Evolutionary conservation across 2,113 vertebrate species (phyloP).

Genomic region (Lichenostomus cassidix): DNA sequence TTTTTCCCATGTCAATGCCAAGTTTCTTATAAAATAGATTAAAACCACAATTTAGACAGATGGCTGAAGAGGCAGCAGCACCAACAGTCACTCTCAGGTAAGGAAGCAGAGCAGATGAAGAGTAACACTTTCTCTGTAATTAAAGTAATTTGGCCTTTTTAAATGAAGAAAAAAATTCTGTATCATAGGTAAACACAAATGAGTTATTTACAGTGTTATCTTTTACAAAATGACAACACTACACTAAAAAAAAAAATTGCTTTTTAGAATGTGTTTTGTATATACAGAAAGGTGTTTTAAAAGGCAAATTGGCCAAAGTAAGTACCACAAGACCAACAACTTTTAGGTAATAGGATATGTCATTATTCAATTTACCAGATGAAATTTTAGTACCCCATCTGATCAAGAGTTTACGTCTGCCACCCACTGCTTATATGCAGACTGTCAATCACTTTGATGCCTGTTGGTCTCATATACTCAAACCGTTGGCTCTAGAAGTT

Average conservation of each 20-base stretch:
- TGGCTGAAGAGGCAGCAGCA: not conserved
- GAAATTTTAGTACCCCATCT: not conserved
- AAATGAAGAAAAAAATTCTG: not conserved
- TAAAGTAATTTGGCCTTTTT: not conserved
- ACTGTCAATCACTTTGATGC: not conserved
- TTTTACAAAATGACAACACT: not conserved
- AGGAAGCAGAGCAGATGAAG: not conserved
- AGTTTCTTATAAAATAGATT: not conserved
- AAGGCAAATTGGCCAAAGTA: not conserved
- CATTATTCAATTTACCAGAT: not conserved
- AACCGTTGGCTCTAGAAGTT: not conserved
- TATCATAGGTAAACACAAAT: not conserved
- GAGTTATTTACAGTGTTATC: not conserved
- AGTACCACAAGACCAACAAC: not conserved
- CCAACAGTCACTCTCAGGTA: not conserved
- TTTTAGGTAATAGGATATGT: not conserved
- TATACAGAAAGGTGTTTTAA: not conserved
- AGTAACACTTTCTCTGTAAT: not conserved
- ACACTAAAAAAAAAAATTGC: not conserved
- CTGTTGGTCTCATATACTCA: not conserved
- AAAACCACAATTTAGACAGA: not conserved
- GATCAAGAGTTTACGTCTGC: not conserved
- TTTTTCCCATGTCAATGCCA: not conserved
- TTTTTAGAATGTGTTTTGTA: not conserved
- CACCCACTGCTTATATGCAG: not conserved